These are phyloP conservation scores for Diarsia brunnea DNA, from an alignment of 2,888 invertebrate genomes.

Conservation along the genomic window DNA sequence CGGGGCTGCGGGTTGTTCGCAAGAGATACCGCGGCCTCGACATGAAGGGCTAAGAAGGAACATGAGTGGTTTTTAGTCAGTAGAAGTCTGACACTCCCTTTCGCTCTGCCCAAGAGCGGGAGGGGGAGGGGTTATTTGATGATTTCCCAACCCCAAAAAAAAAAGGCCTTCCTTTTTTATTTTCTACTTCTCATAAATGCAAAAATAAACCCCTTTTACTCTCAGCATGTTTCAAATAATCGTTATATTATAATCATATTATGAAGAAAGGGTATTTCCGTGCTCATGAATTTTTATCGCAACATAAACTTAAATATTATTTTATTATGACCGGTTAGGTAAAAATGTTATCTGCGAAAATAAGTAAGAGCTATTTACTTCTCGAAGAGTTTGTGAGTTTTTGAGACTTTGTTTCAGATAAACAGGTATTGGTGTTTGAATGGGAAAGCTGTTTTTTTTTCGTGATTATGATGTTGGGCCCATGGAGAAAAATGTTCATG, in stretches of 20 bases:
- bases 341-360: conserved; percentile 13
- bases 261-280: conserved; percentile 5
- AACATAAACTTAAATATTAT: conserved; percentile 32
- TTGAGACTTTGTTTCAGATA: neutral
- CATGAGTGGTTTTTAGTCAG: no score
- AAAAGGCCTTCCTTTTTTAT: neutral
- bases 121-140: no score
- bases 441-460: no score
- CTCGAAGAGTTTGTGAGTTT: conserved; percentile 20
- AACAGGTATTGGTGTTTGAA: neutral
- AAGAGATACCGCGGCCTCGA: no score
- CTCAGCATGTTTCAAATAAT: conserved; percentile 4
- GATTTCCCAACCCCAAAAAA: no score
- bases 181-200: neutral
- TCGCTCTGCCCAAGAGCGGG: no score
- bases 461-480: no score
- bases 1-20: no score
- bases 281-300: conserved; percentile 39
- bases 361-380: neutral
- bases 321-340: conserved; percentile 2
- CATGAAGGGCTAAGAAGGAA: no score
- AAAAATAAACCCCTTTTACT: neutral
- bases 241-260: conserved; percentile 25
- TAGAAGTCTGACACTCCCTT: no score
- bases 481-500: no score